These are phyloP conservation scores for Drosophila tsacasi DNA, from an alignment of 1,140 invertebrate species.

Conservation along the genomic window DNA sequence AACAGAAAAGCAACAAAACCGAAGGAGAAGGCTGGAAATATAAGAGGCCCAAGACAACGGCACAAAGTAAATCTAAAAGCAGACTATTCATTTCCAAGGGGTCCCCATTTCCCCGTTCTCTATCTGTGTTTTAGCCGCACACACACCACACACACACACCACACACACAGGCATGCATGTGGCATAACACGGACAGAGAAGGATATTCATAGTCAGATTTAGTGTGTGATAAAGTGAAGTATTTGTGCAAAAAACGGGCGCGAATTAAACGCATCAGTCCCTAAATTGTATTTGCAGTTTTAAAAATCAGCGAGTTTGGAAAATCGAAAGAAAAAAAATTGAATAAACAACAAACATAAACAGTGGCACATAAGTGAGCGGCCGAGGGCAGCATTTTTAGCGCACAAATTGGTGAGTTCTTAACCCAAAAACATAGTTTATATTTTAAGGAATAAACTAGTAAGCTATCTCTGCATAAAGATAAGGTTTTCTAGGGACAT, in stretches of 20 bases:
- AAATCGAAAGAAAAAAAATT: conserved; percentile 15
- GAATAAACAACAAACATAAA: conserved; percentile 34
- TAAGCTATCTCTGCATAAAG: neutral
- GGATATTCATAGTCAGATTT: conserved; percentile 34
- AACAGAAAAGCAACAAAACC: conserved; percentile 22
- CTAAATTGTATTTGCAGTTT: conserved; percentile 32
- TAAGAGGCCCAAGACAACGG: conserved; percentile 25
- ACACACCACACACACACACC: conserved; percentile 6
- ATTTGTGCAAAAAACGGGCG: conserved; percentile 12
- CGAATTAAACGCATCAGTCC: conserved; percentile 15
- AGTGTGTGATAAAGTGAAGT: conserved; percentile 50
- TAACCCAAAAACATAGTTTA: conserved; percentile 3
- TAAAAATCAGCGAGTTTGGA: conserved; percentile 8
- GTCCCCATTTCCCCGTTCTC: conserved; percentile 4
- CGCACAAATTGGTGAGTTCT: conserved; percentile 63
- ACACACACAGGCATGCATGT: conserved; percentile 34
- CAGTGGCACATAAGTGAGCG: conserved; percentile 64
- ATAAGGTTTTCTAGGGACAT: neutral
- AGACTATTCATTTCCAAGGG: conserved; percentile 33
- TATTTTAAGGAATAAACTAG: neutral
- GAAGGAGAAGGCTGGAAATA: conserved; percentile 20
- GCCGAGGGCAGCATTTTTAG: conserved; percentile 19
- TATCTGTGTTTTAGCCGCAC: conserved; percentile 16
- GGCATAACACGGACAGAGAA: conserved; percentile 39
- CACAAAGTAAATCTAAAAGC: conserved; percentile 40